A percentile compares a stretch with the other conserved stretches of the same genome.
Conservation (phyloP, 2,113 vertebrate genomes). For the Periophthalmus modestus region DNA sequence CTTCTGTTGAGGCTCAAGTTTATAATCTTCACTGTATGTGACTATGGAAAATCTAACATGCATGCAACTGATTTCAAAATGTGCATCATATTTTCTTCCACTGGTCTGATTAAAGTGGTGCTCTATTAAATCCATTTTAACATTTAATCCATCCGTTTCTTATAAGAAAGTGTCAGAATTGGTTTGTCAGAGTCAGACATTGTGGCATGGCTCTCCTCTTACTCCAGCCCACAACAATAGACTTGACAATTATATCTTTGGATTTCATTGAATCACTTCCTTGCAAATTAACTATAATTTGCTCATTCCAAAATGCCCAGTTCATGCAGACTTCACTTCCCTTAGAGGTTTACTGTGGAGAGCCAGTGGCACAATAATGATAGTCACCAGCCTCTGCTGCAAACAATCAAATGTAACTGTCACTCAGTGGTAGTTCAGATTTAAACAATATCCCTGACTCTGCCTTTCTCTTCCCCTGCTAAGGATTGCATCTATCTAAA, state of each 20-base stretch:
- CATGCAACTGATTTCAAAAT: neutral
- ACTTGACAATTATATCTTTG: conserved; percentile 46
- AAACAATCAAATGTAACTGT: conserved; percentile 41
- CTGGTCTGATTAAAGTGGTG: conserved; percentile 43
- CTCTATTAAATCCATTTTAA: neutral
- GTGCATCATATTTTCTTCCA: conserved; percentile 17
- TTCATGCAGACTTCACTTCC: conserved; percentile 47
- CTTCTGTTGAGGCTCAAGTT: conserved; percentile 1
- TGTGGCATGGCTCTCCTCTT: conserved; percentile 30
- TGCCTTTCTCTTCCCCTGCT: conserved; percentile 25
- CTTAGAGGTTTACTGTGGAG: conserved; percentile 39
- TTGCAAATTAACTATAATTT: conserved; percentile 57
- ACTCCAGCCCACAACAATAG: conserved; percentile 19
- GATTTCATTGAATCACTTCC: conserved; percentile 42
- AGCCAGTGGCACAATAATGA: conserved; percentile 55
- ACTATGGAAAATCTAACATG: conserved; percentile 15
- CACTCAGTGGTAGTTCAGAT: conserved; percentile 29
- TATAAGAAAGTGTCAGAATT: conserved; percentile 21
- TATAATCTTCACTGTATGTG: neutral
- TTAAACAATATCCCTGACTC: conserved; percentile 22
- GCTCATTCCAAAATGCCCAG: conserved; percentile 35
- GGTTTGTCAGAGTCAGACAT: neutral
- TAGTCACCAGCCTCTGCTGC: conserved; percentile 51
- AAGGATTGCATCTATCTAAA: conserved; percentile 22
- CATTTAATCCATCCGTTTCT: neutral